Evolutionary conservation across 1,140 invertebrate species (phyloP).

Genomic region (Zaprionus nigranus): DNA sequence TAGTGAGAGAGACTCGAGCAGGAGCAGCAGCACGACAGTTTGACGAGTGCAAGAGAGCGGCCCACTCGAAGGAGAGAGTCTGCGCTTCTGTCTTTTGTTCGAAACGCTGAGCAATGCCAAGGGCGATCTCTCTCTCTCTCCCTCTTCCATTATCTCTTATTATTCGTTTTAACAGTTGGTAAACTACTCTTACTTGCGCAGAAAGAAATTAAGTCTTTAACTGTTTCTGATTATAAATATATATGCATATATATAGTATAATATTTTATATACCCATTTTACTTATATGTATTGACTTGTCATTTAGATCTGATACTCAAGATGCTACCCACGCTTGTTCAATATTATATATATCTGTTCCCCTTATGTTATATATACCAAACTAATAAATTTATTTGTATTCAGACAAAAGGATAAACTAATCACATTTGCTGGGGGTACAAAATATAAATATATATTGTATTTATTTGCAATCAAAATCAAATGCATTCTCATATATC

Average conservation of each 20-base stretch:
- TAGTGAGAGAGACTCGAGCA: neutral
- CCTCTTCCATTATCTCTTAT: neutral
- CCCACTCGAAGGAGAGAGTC: neutral
- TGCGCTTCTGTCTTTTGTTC: neutral
- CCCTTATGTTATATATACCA: no score
- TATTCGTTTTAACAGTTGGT: neutral
- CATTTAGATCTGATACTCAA: no score
- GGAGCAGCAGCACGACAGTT: neutral
- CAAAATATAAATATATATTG: neutral
- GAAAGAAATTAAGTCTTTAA: neutral
- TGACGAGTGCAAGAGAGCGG: neutral
- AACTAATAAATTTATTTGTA: no score
- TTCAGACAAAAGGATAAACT: neutral
- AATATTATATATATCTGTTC: no score
- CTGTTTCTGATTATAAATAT: neutral
- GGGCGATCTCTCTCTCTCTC: neutral
- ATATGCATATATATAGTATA: neutral
- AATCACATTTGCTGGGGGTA: neutral
- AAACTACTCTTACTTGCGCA: neutral
- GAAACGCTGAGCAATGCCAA: neutral
- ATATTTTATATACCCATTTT: neutral
- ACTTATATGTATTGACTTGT: neutral
- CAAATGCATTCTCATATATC: neutral
- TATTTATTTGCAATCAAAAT: slow-evolving; percentile 3
- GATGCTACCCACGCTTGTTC: no score